A percentile compares a stretch with the other conserved stretches of the same genome.
phyloP scores from a whole-genome alignment of 2,888 invertebrate species.

The Sympetrum striolatum region DNA sequence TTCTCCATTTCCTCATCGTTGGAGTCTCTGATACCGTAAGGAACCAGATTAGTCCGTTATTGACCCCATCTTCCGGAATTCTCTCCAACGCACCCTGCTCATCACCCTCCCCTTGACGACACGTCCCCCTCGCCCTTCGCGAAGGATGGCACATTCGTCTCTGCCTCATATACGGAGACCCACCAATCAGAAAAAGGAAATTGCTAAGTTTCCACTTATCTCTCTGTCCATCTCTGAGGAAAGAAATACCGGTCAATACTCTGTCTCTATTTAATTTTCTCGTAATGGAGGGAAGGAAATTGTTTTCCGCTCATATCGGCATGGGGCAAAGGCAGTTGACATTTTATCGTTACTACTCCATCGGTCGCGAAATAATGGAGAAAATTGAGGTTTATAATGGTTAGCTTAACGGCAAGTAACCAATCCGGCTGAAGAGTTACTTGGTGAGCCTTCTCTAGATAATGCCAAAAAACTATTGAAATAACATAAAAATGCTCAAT shows the following conservation, averaged over 20 bases:
- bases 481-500: too few species aligned
- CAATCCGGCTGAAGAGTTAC: too few species aligned
- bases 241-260: not conserved
- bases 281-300: not conserved
- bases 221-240: not conserved
- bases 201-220: not conserved
- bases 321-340: too few species aligned
- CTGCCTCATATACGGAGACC: not conserved
- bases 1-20: slow-evolving; percentile 17
- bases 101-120: not conserved
- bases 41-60: slow-evolving; percentile 21
- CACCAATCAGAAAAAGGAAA: not conserved
- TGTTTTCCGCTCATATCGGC: not conserved
- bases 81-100: not conserved
- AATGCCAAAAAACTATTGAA: too few species aligned
- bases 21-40: not conserved
- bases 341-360: too few species aligned
- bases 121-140: not conserved
- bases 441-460: too few species aligned
- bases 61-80: slow-evolving; percentile 8
- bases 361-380: too few species aligned
- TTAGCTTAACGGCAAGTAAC: too few species aligned
- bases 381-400: too few species aligned
- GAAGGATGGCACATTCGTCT: not conserved
- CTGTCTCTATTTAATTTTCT: not conserved